Evolutionary conservation across 1,140 invertebrate genomes (phyloP).

Genomic region (Panonychus citri): DNA sequence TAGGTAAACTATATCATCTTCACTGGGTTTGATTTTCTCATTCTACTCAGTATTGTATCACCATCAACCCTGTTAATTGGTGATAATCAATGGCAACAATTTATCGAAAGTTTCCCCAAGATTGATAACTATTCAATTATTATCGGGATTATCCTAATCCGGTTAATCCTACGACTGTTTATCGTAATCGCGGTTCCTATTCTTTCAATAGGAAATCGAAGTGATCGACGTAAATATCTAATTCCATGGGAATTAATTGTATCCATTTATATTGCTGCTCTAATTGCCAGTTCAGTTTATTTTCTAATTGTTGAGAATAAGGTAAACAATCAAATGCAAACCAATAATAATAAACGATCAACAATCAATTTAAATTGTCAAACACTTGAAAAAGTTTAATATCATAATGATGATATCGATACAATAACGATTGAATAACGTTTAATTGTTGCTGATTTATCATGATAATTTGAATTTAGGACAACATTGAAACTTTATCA

Average conservation of each 20-base stretch:
- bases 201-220: neutral
- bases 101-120: neutral
- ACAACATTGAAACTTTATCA: too few species aligned
- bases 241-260: neutral
- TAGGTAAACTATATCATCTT: neutral
- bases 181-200: neutral
- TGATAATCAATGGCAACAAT: neutral
- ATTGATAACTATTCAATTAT: neutral
- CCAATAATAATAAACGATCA: too few species aligned
- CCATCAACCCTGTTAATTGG: neutral
- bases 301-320: neutral
- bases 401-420: too few species aligned
- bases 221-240: neutral
- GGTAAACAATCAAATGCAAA: neutral
- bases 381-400: too few species aligned
- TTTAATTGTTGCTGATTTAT: too few species aligned
- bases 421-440: too few species aligned
- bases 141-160: neutral
- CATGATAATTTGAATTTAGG: too few species aligned
- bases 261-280: neutral
- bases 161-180: neutral
- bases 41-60: neutral
- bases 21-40: neutral
- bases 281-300: neutral
- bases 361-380: too few species aligned